Base-by-base conservation (phyloP, 2,888 invertebrate species). In the Ochropleura plecta region DNA sequence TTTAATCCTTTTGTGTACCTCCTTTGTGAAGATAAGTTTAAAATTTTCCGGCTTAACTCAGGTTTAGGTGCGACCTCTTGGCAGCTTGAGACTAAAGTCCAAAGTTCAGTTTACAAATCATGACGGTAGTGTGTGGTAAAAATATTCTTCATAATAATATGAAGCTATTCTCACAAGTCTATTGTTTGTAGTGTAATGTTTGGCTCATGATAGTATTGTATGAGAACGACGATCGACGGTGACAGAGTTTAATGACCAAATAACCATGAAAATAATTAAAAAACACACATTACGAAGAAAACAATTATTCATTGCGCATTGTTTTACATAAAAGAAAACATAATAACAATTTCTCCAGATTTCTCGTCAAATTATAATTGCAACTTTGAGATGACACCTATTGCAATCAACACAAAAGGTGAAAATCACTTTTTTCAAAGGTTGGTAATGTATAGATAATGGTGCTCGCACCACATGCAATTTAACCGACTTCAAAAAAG, bases 221-320 rank as follows among this genome's bases (percentile, higher is more conserved):
- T 59, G 14, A 16, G 16, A 40, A 59, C 30, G 16, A 40, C 3
- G 30, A 16, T 0, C 30, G 8, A 16, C 16, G 1, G 8, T 42
- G 10, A 49, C 30, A 30, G n/a, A 59, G n/a, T 44, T 59, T n/a
- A 73, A 42, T 42, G 5, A 12, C 30, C 44, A 44, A 70, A 71
- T 59, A 73, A 30, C 14, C 7, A 48, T 40, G 5, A 30, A 46
- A 46, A 67, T 7, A 46, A 55, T 20, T 8, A 12, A 18, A 18
- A 12, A 12, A 18, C 2, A 68, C 44, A 57, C 49, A 18, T 14
- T 30, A 30, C 30, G 30, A 12, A 65, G 40, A 49, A 49, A 30
- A 30, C 30, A 30, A 30, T n/a, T n/a, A 30, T 30, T 30, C 10
- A 65, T 3, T 12, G 20, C 12, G 0, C n/a, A n/a, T 4, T n/a